Evolutionary conservation across 2,888 invertebrate genomes (phyloP).

Genomic region (Petrolisthes cinctipes): DNA sequence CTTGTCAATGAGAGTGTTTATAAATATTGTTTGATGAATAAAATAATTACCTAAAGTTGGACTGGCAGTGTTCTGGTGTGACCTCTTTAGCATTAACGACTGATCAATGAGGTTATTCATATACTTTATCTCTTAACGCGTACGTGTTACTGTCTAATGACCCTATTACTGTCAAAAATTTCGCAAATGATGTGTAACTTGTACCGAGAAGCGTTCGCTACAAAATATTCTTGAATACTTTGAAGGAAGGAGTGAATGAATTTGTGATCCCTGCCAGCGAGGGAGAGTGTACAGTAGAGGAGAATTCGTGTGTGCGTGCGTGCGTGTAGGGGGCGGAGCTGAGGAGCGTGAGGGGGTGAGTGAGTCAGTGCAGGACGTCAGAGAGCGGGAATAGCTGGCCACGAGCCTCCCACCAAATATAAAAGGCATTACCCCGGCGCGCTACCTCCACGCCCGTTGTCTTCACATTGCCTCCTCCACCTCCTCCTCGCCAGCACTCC

Average conservation of each 20-base stretch:
- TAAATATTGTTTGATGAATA: too few species aligned
- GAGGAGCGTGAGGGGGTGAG: constrained; percentile 9
- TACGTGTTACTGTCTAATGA: too few species aligned
- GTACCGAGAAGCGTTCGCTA: background rate
- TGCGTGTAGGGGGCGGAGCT: background rate
- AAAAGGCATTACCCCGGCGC: background rate
- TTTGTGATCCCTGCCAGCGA: background rate
- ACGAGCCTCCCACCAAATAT: constrained; percentile 2
- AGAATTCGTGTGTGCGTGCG: background rate
- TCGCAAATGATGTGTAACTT: too few species aligned
- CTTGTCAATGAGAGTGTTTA: too few species aligned
- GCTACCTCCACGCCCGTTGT: background rate
- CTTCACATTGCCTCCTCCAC: background rate
- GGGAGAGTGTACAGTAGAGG: background rate
- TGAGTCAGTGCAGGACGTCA: constrained; percentile 42
- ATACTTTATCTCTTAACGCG: too few species aligned
- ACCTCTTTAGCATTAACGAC: too few species aligned
- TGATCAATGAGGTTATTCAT: too few species aligned
- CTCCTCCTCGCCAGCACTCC: too few species aligned
- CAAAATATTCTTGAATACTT: background rate
- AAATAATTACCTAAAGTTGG: too few species aligned
- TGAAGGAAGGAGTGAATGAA: background rate
- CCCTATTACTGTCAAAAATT: too few species aligned
- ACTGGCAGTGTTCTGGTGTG: too few species aligned
- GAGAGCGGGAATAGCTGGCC: constrained; percentile 38